A percentile compares a stretch with the other conserved stretches of the same genome.
These are phyloP conservation scores for Athene noctua DNA, from an alignment of 2,113 vertebrate genomes.

Conservation along the genomic window DNA sequence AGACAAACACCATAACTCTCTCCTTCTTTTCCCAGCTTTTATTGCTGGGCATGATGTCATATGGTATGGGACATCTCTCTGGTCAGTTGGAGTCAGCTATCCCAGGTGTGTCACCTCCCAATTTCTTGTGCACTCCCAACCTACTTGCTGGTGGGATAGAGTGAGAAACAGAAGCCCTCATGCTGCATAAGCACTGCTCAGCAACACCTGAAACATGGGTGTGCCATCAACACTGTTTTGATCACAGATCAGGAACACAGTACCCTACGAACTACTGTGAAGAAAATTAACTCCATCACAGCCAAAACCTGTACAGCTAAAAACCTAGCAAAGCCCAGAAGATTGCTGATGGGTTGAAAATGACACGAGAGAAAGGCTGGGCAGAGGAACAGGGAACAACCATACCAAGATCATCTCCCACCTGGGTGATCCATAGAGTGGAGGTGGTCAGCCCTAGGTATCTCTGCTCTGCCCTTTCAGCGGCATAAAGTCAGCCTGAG, in stretches of 20 bases:
- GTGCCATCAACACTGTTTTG: not conserved
- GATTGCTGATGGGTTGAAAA: not conserved
- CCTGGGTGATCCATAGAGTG: not conserved
- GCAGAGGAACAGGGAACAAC: not conserved
- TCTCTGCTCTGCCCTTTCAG: not conserved
- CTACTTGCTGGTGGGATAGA: rapidly evolving
- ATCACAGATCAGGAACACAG: not conserved
- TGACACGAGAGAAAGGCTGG: not conserved
- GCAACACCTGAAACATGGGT: not conserved
- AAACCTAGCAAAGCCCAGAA: not conserved
- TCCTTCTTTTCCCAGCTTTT: not conserved
- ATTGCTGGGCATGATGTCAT: not conserved
- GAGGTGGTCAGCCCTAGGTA: not conserved
- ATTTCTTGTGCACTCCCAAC: not conserved
- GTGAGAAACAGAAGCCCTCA: not conserved
- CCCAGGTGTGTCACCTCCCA: not conserved
- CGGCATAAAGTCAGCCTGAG: not conserved
- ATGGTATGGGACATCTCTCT: not conserved
- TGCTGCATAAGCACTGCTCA: not conserved
- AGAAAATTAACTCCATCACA: not conserved
- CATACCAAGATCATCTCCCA: not conserved
- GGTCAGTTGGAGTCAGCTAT: too few species aligned
- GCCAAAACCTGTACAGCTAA: not conserved
- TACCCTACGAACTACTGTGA: not conserved
- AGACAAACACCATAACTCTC: not conserved